Percentiles rank a stretch among this genome's conserved stretches.
Conservation (phyloP, 2,113 vertebrate genomes). For the Chitala chitala region DNA sequence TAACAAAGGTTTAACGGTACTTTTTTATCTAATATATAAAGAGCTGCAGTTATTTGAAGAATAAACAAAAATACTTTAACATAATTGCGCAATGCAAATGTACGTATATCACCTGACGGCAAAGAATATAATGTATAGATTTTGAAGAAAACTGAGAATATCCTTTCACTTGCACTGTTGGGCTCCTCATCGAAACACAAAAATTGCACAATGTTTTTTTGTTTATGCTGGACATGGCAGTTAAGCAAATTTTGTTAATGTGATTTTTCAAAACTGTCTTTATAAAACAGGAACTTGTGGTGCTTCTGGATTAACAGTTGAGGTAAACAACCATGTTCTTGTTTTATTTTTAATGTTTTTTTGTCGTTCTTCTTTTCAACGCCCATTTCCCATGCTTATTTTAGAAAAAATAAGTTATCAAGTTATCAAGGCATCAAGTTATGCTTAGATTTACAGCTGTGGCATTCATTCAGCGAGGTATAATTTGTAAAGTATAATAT, state of each 20-base stretch:
- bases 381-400: no score
- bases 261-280: constrained; percentile 7
- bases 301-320: no score
- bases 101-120: background rate
- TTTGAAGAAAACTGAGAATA: background rate
- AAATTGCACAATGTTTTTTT: constrained; percentile 2
- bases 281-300: background rate
- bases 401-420: no score
- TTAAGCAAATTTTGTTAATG: background rate
- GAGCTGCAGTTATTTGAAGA: background rate
- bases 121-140: background rate
- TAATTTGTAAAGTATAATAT: no score
- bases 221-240: background rate
- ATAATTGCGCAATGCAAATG: background rate
- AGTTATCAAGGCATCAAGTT: no score
- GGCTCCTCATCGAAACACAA: background rate
- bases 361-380: no score
- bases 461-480: no score
- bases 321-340: no score
- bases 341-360: no score
- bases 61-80: background rate
- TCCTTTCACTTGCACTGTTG: background rate
- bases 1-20: background rate
- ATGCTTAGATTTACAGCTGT: no score
- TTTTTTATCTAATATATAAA: background rate